Conservation (phyloP, 2,888 invertebrate species). For the Physocephala rufipes region DNA sequence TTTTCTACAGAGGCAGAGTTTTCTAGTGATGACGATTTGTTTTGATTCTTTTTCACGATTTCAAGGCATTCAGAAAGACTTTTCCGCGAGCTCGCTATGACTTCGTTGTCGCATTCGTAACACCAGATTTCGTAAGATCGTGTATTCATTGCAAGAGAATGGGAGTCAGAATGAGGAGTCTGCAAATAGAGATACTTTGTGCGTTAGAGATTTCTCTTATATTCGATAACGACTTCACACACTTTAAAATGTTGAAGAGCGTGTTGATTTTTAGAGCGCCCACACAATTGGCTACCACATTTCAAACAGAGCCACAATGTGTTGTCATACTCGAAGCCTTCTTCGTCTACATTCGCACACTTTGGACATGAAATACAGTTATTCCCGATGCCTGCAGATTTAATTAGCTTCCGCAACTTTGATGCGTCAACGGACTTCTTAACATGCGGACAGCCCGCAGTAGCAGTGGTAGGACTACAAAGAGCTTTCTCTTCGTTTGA, state of each 20-base stretch:
- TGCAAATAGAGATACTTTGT: conserved; percentile 36
- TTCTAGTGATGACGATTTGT: conserved; percentile 48
- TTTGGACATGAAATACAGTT: conserved; percentile 70
- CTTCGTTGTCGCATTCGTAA: conserved; percentile 79
- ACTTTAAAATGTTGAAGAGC: conserved; percentile 77
- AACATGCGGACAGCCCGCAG: conserved; percentile 74
- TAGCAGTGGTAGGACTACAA: conserved; percentile 46
- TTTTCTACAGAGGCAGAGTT: conserved; percentile 46
- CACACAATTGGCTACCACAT: conserved; percentile 83
- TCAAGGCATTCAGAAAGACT: conserved; percentile 80
- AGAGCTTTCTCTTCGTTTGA: conserved; percentile 76
- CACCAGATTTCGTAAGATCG: conserved; percentile 80
- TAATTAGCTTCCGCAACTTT: conserved; percentile 71
- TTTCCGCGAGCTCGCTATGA: conserved; percentile 70
- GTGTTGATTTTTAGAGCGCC: conserved; percentile 74
- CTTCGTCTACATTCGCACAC: conserved; percentile 52
- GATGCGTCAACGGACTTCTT: conserved; percentile 74
- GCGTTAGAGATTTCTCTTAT: background rate
- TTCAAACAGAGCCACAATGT: conserved; percentile 82
- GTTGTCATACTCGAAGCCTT: conserved; percentile 66
- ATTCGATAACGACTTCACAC: conserved; percentile 22
- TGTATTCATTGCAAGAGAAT: conserved; percentile 78
- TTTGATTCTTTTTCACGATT: conserved; percentile 72
- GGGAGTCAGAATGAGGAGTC: conserved; percentile 79
- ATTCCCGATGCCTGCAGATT: conserved; percentile 67